Conservation (phyloP, 2,113 vertebrate species). For the Anoura caudifer region DNA sequence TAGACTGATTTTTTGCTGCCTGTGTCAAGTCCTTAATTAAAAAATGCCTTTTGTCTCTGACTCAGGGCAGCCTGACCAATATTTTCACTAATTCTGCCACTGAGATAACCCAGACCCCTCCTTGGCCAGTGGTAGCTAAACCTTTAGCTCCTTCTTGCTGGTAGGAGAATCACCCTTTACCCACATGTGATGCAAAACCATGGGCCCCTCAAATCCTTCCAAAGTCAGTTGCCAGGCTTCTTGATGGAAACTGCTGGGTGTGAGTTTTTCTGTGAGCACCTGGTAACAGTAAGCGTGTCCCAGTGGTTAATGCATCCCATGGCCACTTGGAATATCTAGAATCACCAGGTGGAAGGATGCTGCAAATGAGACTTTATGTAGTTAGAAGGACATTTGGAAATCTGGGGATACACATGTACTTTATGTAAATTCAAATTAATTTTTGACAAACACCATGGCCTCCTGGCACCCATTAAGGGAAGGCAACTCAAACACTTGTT, state of each 20-base stretch:
- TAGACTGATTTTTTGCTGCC: background rate
- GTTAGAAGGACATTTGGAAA: slow-evolving; percentile 36
- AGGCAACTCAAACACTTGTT: background rate
- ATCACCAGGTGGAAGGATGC: slow-evolving; percentile 6
- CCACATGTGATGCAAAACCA: background rate
- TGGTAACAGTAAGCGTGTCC: background rate
- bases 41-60: background rate
- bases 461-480: background rate
- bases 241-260: background rate
- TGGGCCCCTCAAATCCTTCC: background rate
- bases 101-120: background rate
- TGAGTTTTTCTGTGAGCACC: background rate
- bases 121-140: background rate
- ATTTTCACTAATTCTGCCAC: background rate
- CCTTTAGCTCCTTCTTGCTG: background rate
- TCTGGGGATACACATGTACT: background rate
- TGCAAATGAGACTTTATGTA: slow-evolving; percentile 23
- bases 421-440: background rate
- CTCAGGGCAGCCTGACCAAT: background rate
- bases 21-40: background rate
- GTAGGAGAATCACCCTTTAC: background rate
- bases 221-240: background rate
- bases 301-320: background rate
- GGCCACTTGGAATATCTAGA: slow-evolving; percentile 23
- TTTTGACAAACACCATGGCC: background rate